Conservation (phyloP, 2,113 vertebrate genomes). For the Mobula hypostoma region DNA sequence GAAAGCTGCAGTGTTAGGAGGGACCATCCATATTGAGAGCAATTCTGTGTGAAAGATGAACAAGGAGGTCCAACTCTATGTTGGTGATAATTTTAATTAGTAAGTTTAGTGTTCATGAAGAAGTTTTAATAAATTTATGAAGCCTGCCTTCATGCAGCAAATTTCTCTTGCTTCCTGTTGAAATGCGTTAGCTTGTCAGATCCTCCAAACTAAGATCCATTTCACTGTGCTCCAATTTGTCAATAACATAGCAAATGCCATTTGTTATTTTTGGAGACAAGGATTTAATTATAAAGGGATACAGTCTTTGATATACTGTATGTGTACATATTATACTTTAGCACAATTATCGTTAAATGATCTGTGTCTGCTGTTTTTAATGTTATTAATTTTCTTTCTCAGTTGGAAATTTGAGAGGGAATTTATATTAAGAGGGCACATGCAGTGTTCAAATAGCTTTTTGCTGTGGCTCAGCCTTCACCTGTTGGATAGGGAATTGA, state of each 20-base stretch:
- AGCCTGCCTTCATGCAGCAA: not conserved
- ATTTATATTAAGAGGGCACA: not conserved
- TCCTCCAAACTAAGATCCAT: not conserved
- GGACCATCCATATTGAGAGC: not conserved
- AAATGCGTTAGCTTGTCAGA: not conserved
- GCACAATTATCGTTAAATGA: not conserved
- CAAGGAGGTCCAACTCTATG: not conserved
- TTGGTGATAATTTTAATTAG: not conserved
- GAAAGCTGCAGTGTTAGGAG: not conserved
- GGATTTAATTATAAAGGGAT: not conserved
- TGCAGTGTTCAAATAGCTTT: not conserved
- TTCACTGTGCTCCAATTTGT: not conserved
- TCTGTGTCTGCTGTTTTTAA: not conserved
- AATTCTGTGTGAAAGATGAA: not conserved
- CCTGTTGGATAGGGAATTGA: not conserved
- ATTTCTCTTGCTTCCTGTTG: not conserved
- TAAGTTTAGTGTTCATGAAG: not conserved
- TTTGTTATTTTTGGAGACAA: not conserved
- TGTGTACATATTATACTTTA: not conserved
- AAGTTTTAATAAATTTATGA: not conserved
- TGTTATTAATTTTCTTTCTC: not conserved
- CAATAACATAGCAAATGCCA: not conserved
- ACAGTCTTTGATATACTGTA: not conserved
- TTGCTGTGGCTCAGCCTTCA: too few species aligned
- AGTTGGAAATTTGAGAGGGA: not conserved